phyloP scores from a whole-genome alignment of 2,888 invertebrate genomes.

The Pterostichus niger region DNA sequence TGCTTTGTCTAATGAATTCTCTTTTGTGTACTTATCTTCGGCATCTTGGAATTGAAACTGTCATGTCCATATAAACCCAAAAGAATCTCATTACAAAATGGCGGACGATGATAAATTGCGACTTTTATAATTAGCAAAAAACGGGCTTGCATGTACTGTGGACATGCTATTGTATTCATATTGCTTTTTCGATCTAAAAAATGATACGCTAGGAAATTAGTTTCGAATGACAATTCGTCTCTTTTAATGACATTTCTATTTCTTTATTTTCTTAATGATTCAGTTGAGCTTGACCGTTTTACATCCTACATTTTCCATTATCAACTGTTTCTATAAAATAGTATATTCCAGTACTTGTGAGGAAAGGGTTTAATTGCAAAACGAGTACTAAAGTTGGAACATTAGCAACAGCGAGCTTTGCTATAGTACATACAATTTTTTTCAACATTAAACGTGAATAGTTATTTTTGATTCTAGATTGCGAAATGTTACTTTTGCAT shows the following conservation, averaged over 20 bases:
- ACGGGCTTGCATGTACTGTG: neutral
- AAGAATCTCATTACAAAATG: conserved; percentile 54
- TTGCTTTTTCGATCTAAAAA: neutral
- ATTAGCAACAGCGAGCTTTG: too few relatives aligned
- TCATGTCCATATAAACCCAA: conserved; percentile 47
- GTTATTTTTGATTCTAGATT: too few relatives aligned
- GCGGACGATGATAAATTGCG: conserved; percentile 51
- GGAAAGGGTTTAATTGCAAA: too few relatives aligned
- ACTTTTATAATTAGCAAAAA: conserved; percentile 44
- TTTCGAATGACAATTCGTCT: neutral
- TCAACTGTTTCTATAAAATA: too few relatives aligned
- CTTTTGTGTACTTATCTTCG: conserved; percentile 55
- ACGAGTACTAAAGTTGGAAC: too few relatives aligned
- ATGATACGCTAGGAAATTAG: neutral
- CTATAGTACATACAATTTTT: too few relatives aligned
- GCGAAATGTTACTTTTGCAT: too few relatives aligned
- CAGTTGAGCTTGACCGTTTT: too few relatives aligned
- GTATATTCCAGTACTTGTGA: too few relatives aligned
- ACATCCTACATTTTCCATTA: too few relatives aligned
- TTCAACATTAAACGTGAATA: too few relatives aligned
- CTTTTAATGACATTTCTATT: too few relatives aligned
- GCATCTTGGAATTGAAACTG: conserved; percentile 56
- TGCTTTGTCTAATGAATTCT: conserved; percentile 49
- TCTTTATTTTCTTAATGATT: neutral
- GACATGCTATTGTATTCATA: neutral